These are phyloP conservation scores for Felis catus DNA, from an alignment of 2,113 vertebrate species.

Conservation along the genomic window DNA sequence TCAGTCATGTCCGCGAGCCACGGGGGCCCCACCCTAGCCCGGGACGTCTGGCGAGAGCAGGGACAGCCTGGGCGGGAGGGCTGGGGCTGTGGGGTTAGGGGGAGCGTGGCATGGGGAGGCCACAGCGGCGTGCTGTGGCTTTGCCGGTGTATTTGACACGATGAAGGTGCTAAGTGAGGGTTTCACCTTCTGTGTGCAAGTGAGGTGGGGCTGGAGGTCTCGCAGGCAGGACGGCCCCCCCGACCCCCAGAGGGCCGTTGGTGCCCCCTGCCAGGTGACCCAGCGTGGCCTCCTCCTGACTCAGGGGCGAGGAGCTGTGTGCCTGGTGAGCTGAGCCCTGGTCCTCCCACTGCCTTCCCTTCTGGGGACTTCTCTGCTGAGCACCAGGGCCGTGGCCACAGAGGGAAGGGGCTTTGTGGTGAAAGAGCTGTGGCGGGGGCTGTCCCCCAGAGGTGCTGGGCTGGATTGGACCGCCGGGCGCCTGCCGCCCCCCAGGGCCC, in stretches of 20 bases:
- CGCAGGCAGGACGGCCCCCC: too few relatives aligned
- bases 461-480: not conserved
- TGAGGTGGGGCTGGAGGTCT: not conserved
- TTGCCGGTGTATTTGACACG: fast-evolving
- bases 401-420: not conserved
- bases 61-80: not conserved
- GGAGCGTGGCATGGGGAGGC: not conserved
- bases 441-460: not conserved
- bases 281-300: fast-evolving
- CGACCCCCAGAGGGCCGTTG: too few relatives aligned
- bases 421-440: not conserved
- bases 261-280: not conserved
- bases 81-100: too few relatives aligned
- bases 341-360: not conserved
- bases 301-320: fast-evolving
- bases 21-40: not conserved
- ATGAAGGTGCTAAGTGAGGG: not conserved
- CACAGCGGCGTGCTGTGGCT: not conserved
- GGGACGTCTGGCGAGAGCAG: not conserved
- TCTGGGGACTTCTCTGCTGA: not conserved
- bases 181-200: not conserved
- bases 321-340: not conserved
- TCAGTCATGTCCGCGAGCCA: slow-evolving; percentile 69
- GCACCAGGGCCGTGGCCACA: not conserved
- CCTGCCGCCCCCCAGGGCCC: not conserved